A percentile compares a stretch with the other conserved stretches of the same genome.
Evolutionary conservation across 2,888 invertebrate species (phyloP).

Genomic region (Rugalucina vietnamica): DNA sequence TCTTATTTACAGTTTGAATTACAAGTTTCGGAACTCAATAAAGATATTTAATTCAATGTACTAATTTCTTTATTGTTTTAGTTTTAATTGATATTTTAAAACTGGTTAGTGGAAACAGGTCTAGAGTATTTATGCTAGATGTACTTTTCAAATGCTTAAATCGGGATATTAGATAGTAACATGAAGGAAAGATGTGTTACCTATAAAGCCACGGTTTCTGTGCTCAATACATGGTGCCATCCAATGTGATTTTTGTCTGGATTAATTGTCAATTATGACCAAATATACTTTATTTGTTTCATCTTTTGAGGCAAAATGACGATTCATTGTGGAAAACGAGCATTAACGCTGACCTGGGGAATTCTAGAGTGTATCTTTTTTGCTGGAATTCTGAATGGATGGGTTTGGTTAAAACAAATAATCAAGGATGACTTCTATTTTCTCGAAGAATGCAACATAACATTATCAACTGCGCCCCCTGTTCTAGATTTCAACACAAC

Average conservation of each 20-base stretch:
- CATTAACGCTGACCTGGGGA: conserved; percentile 70
- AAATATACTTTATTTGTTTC: background rate
- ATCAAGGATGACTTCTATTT: conserved; percentile 71
- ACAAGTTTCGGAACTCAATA: too few relatives aligned
- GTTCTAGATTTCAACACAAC: background rate
- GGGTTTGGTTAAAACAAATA: conserved; percentile 72
- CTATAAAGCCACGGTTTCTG: too few relatives aligned
- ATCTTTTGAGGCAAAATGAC: conserved; percentile 38
- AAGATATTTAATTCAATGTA: too few relatives aligned
- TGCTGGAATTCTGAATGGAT: conserved; percentile 75
- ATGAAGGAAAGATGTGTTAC: background rate
- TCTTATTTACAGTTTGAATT: too few relatives aligned
- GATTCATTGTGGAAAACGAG: conserved; percentile 58
- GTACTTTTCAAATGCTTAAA: background rate
- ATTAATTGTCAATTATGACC: background rate
- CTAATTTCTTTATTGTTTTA: too few relatives aligned
- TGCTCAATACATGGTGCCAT: background rate
- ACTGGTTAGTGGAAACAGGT: too few relatives aligned
- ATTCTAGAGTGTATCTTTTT: conserved; percentile 75
- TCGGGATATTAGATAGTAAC: background rate
- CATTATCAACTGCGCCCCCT: background rate
- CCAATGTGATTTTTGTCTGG: background rate
- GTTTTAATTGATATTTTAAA: too few relatives aligned
- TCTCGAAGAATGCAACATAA: conserved; percentile 63
- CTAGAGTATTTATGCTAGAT: background rate